Conservation (phyloP, 1,140 invertebrate species). For the Brevipalpus yothersi region DNA sequence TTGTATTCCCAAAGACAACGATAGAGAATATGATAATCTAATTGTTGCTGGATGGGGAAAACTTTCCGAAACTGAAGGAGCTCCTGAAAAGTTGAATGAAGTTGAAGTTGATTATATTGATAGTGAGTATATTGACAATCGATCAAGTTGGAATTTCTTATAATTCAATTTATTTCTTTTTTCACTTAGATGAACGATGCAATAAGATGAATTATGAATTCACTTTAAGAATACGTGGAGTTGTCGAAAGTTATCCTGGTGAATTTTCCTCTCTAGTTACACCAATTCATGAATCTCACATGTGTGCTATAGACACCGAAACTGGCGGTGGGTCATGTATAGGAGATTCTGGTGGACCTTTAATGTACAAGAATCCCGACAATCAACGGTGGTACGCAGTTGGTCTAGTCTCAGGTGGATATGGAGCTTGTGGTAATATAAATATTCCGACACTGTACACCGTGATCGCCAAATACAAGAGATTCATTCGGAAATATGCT, state of each 20-base stretch:
- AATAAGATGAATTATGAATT: not conserved
- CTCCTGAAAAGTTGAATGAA: not conserved
- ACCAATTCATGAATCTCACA: not conserved
- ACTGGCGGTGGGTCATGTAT: not conserved
- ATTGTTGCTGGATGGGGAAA: not conserved
- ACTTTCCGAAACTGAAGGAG: not conserved
- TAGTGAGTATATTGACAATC: not conserved
- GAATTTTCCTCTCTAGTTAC: not conserved
- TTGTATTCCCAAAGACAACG: not conserved
- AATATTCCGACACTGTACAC: not conserved
- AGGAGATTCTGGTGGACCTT: not conserved
- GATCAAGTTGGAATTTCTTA: not conserved
- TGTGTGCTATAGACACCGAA: not conserved
- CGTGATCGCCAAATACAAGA: not conserved
- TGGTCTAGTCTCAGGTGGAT: not conserved
- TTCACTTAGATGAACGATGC: not conserved
- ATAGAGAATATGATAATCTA: not conserved
- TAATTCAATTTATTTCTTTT: not conserved
- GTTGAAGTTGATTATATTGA: not conserved
- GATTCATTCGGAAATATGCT: not conserved
- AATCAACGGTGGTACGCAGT: not conserved
- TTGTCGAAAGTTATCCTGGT: not conserved
- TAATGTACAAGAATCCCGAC: not conserved
- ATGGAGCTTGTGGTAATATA: not conserved
- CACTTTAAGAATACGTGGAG: not conserved